phyloP scores from a whole-genome alignment of 2,888 invertebrate species.

The Drosophila buzzatii region DNA sequence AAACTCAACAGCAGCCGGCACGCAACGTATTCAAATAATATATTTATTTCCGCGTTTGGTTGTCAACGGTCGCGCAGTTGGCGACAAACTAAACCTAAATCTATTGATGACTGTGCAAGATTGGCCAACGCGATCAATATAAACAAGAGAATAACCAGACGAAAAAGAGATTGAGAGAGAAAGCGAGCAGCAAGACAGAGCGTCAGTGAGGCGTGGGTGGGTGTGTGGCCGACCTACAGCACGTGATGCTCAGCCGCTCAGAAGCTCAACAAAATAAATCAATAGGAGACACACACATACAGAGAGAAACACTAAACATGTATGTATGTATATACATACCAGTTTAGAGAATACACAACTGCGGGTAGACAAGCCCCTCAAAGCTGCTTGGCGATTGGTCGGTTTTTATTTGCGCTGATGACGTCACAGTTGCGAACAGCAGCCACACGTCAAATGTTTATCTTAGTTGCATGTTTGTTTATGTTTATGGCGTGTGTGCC shows the following conservation, averaged over 20 bases:
- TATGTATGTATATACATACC: neutral
- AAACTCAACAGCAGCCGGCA: constrained; percentile 13
- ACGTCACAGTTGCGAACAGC: constrained; percentile 42
- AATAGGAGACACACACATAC: constrained; percentile 14
- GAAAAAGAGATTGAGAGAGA: constrained; percentile 10
- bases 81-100: constrained; percentile 51
- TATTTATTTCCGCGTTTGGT: constrained; percentile 26
- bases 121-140: constrained; percentile 32
- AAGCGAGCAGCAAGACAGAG: neutral
- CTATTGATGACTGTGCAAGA: constrained; percentile 25
- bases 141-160: constrained; percentile 17
- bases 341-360: neutral
- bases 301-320: neutral
- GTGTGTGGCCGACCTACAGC: constrained; percentile 37
- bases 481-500: constrained; percentile 3
- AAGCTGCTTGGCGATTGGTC: constrained; percentile 59
- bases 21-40: constrained; percentile 10
- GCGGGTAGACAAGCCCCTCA: constrained; percentile 62
- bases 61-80: constrained; percentile 39
- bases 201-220: constrained; percentile 21
- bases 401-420: constrained; percentile 37
- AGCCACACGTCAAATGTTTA: constrained; percentile 18
- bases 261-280: constrained; percentile 45
- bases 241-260: constrained; percentile 39
- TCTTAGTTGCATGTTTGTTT: constrained; percentile 19